Base-by-base conservation (phyloP, 2,888 invertebrate species). In the Spodoptera picta region DNA sequence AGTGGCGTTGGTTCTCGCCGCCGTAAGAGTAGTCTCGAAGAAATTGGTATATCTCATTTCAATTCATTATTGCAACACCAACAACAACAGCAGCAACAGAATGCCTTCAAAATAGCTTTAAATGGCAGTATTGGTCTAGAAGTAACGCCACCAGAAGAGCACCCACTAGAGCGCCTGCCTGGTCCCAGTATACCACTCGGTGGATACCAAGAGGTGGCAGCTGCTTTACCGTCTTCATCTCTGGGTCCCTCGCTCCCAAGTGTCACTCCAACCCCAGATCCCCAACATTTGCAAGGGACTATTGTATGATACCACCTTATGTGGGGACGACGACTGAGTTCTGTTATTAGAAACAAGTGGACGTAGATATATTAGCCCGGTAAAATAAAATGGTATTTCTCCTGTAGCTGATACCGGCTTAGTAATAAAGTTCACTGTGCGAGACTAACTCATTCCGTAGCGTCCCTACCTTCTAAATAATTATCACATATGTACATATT, bases 281-380 rank as follows among this genome's bases (percentile, higher is more conserved):
- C 97, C 19, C 97, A 97, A 87, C 97, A 97, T 86, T 94, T 98
- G 70, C 98, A 98, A 92, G 98, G 98, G 79, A 98, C 98, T 87
- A 98, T 98, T 93, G 98, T 98, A 97, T 98, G 98, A 98, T 98
- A 98, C 96, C 97, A 98, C 96, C 97, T 97, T 73, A 97, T 98
- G 97, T 97, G 98, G 97, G 97, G 98, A 96, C 97, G 97, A 93
- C 96, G 97, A 95, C 95, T 97, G 92, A 96, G 97, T 95, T 97
- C 97, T 92, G 96, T 97, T 79, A 93, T 96, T 83, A 96, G 96
- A 89, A 97, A 96, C 87, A 96, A 96, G 90, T 96, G 96, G 96
- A 95, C 95, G 87, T 97, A 96, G 75, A 36, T 36, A 77, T 47
- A 65, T 47, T 70, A 65, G 64, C 60, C 53, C 54, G 69, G 67